Base-by-base conservation (phyloP, 64 coral and sea anemone genomes). In the Stichodactyla mertensii region DNA sequence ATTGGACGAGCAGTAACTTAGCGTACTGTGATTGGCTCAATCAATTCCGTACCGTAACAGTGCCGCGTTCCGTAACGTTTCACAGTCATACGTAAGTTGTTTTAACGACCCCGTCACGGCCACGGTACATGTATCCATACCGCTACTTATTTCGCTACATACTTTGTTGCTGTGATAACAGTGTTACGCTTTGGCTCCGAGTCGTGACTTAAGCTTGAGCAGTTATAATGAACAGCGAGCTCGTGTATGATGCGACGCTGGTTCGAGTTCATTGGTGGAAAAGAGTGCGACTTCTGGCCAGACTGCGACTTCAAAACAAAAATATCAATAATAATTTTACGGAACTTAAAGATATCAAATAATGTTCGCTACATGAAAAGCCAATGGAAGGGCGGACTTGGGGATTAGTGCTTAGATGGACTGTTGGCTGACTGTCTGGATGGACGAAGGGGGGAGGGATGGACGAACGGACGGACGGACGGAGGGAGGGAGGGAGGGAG, bases 81-180 rank as follows among this genome's bases (percentile, higher is more conserved):
- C 28, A 16, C 16, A 18, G 22, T 81, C 78, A 55, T 81, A 16
- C 19, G 19, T 20, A 67, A 67, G 7, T 19, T n/a, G 20, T 20
- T 69, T 20, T 22, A 20, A n/a, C n/a, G 14, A 9, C 5, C 56
- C 56, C 56, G 9, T 45, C 22, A 70, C 16, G 64, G 64, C 4
- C 22, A 18, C 64, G 16, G 64, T 70, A 18, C 53, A 20, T 45
- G 36, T 45, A 45, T 2, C 36, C 36, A 45, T 45, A 45, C 36
- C 36, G 36, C 36, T 31, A 66, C 20, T 7, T 1, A 7, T 55
- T 36, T 77, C 12, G 28, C 6, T 45, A 86, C 89, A 89, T 83
- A 98, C 95, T 93, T 99, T 52, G 89, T 92, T n/a, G 97, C 97
- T 13, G 93, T 95, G 55, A 99, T 87, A 16, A 99, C 97, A 6